phyloP scores from a whole-genome alignment of 2,113 vertebrate species.

The Lophochroa leadbeateri region DNA sequence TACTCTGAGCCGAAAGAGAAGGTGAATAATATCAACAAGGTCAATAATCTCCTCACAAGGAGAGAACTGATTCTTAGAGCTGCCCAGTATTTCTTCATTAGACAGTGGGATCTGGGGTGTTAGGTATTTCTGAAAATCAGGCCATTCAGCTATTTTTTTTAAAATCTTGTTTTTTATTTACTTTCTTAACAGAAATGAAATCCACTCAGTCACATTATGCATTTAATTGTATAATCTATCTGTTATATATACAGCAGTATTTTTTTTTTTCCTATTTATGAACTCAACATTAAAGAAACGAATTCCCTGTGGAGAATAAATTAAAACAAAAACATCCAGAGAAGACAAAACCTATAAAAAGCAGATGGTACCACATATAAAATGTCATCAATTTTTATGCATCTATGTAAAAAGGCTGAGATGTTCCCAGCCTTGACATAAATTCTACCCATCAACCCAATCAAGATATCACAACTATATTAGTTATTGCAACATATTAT shows the following conservation, averaged over 20 bases:
- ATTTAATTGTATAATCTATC: neutral
- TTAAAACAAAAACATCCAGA: slow-evolving; percentile 11
- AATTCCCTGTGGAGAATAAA: slow-evolving; percentile 11
- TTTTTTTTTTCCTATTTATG: neutral
- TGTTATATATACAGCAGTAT: neutral
- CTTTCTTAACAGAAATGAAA: neutral
- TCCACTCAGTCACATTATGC: neutral
- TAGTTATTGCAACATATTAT: neutral
- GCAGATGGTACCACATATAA: slow-evolving; percentile 23
- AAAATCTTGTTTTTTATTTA: neutral
- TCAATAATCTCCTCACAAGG: neutral
- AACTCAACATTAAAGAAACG: slow-evolving; percentile 8
- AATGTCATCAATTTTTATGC: slow-evolving; percentile 9
- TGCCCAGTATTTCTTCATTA: neutral
- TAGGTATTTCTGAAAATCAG: neutral
- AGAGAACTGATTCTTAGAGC: neutral
- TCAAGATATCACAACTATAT: neutral
- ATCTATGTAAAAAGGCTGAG: slow-evolving; percentile 1
- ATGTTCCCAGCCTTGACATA: neutral
- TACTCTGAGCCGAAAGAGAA: neutral
- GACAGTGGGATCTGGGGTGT: neutral
- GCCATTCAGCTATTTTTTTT: neutral
- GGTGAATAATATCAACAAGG: neutral
- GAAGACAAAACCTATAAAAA: slow-evolving; percentile 33
- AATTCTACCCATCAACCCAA: neutral